Percentiles rank a stretch among this genome's conserved stretches.
phyloP scores from a whole-genome alignment of 2,797 vertebrate species.

The Scyliorhinus canicula region DNA sequence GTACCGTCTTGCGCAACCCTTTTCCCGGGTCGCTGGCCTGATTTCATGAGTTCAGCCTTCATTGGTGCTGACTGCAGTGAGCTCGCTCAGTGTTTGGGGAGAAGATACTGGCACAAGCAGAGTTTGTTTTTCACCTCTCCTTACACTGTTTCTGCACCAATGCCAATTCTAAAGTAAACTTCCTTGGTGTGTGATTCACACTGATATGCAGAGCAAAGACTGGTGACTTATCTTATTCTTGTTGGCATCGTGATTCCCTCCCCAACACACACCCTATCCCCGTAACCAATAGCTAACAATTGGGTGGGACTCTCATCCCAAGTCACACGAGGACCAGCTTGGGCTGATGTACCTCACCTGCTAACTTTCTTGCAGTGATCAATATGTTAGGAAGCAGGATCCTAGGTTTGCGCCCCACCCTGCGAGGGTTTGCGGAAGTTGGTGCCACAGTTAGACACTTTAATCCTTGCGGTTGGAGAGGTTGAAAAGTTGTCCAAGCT shows the following conservation, averaged over 20 bases:
- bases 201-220: background rate
- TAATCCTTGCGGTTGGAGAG: background rate
- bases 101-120: background rate
- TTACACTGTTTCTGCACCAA: background rate
- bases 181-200: background rate
- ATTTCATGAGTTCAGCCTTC: conserved; percentile 16
- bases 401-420: background rate
- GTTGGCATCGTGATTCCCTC: background rate
- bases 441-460: background rate
- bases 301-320: background rate
- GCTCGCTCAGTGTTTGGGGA: background rate
- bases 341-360: background rate
- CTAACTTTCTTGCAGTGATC: background rate
- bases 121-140: conserved; percentile 24
- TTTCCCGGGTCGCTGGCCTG: background rate
- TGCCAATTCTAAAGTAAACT: background rate
- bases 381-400: background rate
- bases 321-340: background rate
- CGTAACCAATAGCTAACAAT: background rate
- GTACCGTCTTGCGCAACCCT: background rate
- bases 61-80: background rate
- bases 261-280: too few relatives aligned
- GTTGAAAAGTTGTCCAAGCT: background rate
- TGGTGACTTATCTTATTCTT: background rate
- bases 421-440: background rate